Evolutionary conservation across 2,888 invertebrate genomes (phyloP), one percentile per base, ranked within the genome.

Genomic region (Heliconius ethilla): DNA sequence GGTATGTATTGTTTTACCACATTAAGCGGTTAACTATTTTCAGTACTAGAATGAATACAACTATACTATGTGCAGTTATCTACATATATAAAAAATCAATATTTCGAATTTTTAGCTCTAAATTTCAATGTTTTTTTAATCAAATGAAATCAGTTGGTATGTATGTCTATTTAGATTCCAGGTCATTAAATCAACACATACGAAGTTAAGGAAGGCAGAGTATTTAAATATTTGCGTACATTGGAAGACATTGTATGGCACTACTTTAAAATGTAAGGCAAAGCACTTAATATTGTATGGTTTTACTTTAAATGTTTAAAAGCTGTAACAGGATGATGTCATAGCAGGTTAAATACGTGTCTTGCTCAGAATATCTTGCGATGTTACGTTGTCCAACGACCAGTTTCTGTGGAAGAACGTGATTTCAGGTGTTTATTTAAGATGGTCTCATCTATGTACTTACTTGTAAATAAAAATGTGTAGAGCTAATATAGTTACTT

Each of bases 261-360:
- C 29, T 65, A 70, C 72, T 76, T 76, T 66, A 37, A 77, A 22
- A 67, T 63, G 25, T 55, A 55, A 55, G 45, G 40, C 25, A 29
- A 77, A 45, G 51, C 15, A 69, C 25, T 76, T 79, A 72, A 55
- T 76, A 73, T 75, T 78, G 81, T 76, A 75, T 78, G 75, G 70
- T 75, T 78, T 81, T 66, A 75, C 62, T 78, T 75, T 75, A 75
- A 80, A 75, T 72, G 78, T 75, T 81, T 81, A 81, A 78, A 82
- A 82, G 81, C 78, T 81, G 80, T 81, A 82, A 83, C 81, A 78
- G 37, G 70, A 70, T 84, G 84, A 84, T 84, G 84, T 84, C 84
- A 84, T 82, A 78, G 76, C 79, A 75, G 75, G 79, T 79, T 79
- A 78, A 79, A 76, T 80, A 82, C 78, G 70, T 78, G 78, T 76